These are phyloP conservation scores for Pipistrellus pipistrellus DNA, from an alignment of 2,797 vertebrate genomes.

Conservation along the genomic window DNA sequence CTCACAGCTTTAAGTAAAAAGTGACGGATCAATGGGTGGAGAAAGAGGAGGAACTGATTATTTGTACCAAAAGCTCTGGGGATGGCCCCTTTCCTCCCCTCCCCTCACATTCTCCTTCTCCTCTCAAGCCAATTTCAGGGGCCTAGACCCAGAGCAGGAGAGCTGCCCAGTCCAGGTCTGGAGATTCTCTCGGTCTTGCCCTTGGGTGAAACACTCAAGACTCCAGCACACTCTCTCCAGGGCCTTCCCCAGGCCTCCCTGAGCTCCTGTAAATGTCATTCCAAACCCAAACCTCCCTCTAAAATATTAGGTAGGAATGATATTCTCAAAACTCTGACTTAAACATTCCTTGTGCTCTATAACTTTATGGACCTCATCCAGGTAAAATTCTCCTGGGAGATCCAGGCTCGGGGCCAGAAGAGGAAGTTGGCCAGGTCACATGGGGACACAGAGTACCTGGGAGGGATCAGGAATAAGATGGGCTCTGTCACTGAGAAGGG, in stretches of 20 bases:
- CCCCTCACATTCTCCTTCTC: neutral
- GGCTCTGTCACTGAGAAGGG: neutral
- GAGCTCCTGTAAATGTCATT: neutral
- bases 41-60: neutral
- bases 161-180: neutral
- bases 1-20: slow-evolving; percentile 19
- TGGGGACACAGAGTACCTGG: neutral
- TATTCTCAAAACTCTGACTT: slow-evolving; percentile 55
- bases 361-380: slow-evolving; percentile 35
- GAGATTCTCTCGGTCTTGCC: too few species aligned
- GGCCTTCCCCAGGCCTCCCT: neutral
- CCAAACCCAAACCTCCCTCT: neutral
- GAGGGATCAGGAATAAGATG: neutral
- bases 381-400: slow-evolving; percentile 38
- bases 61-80: neutral
- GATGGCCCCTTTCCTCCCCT: neutral
- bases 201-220: neutral
- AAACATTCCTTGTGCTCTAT: neutral
- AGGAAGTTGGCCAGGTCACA: slow-evolving; percentile 12
- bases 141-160: neutral
- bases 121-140: neutral
- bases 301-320: slow-evolving; percentile 18
- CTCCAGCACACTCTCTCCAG: neutral
- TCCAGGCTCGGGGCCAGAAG: slow-evolving; percentile 8
- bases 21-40: neutral